These are phyloP conservation scores for Leuctra nigra DNA, from an alignment of 2,888 invertebrate genomes.

Conservation along the genomic window DNA sequence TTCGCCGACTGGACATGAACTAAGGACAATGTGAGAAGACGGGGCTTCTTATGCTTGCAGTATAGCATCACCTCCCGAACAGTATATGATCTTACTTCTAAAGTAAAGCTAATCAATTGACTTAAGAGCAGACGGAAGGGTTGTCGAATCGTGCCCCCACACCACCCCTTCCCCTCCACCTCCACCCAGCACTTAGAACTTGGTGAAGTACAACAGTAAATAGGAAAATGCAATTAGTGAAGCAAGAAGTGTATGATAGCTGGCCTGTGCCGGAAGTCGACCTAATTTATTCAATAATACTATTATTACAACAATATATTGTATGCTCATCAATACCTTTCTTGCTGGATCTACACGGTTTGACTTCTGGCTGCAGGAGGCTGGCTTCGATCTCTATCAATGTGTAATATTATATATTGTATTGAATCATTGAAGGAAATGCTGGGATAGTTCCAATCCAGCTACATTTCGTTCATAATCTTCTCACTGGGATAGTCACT, in stretches of 20 bases:
- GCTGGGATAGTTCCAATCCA: no score
- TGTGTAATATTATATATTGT: no score
- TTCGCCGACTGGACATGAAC: no score
- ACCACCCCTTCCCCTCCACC: not conserved
- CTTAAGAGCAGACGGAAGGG: slow-evolving; percentile 15
- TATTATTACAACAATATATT: not conserved
- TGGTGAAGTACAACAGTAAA: slow-evolving; percentile 8
- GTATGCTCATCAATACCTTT: no score
- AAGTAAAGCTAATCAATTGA: slow-evolving; percentile 13
- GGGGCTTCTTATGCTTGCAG: slow-evolving; percentile 1
- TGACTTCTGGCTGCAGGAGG: no score
- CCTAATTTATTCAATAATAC: slow-evolving; percentile 9
- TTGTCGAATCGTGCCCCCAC: not conserved
- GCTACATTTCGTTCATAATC: no score
- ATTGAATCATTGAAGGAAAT: no score
- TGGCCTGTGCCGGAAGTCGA: not conserved
- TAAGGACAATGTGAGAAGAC: no score
- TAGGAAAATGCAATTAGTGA: slow-evolving; percentile 12
- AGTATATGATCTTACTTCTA: slow-evolving; percentile 6
- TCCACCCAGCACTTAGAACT: slow-evolving; percentile 10
- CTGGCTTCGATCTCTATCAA: no score
- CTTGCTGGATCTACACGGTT: no score
- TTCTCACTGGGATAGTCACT: no score
- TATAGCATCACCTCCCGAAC: no score
- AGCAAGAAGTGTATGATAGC: slow-evolving; percentile 10